Conservation (phyloP, 2,113 vertebrate genomes). For the Strix uralensis region DNA sequence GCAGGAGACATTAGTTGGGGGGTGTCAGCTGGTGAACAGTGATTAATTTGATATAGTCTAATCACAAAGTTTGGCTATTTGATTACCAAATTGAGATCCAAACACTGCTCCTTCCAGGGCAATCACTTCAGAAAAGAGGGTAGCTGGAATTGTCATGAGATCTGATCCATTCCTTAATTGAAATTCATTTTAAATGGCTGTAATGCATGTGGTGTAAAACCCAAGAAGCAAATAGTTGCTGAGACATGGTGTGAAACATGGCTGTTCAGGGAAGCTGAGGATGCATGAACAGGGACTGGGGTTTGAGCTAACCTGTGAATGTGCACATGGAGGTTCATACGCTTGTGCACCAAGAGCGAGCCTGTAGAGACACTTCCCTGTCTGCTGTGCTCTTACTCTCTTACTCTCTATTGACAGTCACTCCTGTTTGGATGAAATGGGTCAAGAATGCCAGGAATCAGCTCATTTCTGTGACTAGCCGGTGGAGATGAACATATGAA, state of each 20-base stretch:
- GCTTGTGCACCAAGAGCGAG: fast-evolving
- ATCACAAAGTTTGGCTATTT: constrained; percentile 32
- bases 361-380: background rate
- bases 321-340: background rate
- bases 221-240: background rate
- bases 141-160: background rate
- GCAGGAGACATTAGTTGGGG: background rate
- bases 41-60: constrained; percentile 43
- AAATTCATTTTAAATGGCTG: constrained; percentile 14
- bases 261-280: background rate
- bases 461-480: background rate
- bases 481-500: background rate
- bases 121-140: background rate
- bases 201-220: background rate
- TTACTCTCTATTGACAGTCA: background rate
- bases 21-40: constrained; percentile 22
- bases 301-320: fast-evolving
- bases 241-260: background rate
- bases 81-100: constrained; percentile 28
- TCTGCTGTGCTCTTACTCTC: background rate
- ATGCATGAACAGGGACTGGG: fast-evolving
- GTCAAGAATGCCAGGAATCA: background rate
- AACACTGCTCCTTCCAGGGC: background rate
- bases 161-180: background rate
- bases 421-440: background rate